phyloP scores from a whole-genome alignment of 2,888 invertebrate genomes.

The Agriopis leucophaearia region DNA sequence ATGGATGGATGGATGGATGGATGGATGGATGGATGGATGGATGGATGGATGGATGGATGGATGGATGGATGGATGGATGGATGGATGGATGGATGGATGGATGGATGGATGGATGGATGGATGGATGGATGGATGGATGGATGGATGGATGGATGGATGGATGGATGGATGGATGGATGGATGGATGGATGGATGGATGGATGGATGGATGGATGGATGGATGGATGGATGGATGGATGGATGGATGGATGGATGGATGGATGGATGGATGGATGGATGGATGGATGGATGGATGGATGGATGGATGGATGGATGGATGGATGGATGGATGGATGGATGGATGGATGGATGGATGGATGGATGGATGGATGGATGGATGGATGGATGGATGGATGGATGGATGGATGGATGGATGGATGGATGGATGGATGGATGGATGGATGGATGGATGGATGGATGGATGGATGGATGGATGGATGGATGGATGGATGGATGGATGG shows the following conservation, averaged over 20 bases:
- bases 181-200: constrained; percentile 19
- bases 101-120: constrained; percentile 19
- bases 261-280: constrained; percentile 1
- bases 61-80: constrained; percentile 19
- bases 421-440: constrained; percentile 1
- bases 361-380: constrained; percentile 1
- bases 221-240: constrained; percentile 2
- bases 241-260: constrained; percentile 1
- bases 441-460: constrained; percentile 1
- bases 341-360: constrained; percentile 1
- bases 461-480: constrained; percentile 1
- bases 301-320: constrained; percentile 3
- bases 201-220: neutral
- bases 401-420: constrained; percentile 1
- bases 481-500: constrained; percentile 1
- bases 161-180: constrained; percentile 19
- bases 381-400: constrained; percentile 1
- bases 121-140: constrained; percentile 19
- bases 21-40: constrained; percentile 19
- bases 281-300: constrained; percentile 1
- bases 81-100: constrained; percentile 19
- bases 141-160: constrained; percentile 19
- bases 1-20: constrained; percentile 19
- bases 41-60: constrained; percentile 19
- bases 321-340: constrained; percentile 1